Percentiles rank a stretch among this genome's conserved stretches.
phyloP scores from a whole-genome alignment of 2,888 invertebrate species.

The Caenorhabditis imperialis region DNA sequence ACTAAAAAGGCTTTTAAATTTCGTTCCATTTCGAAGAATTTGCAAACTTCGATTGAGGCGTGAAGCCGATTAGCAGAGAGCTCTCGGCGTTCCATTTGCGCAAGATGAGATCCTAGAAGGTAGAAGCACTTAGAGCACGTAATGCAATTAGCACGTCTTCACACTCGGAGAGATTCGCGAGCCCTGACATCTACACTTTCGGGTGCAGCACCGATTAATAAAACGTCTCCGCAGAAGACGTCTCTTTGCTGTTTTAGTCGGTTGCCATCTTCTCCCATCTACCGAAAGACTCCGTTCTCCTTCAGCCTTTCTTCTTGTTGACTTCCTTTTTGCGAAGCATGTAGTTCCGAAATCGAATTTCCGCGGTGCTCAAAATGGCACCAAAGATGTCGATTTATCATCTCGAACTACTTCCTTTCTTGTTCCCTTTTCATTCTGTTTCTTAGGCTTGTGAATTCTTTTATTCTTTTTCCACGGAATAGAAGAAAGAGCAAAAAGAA shows the following conservation, averaged over 20 bases:
- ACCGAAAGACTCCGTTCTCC: conserved; percentile 5
- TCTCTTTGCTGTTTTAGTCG: conserved; percentile 3
- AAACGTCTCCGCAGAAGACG: conserved; percentile 14
- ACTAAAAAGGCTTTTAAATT: too few relatives aligned
- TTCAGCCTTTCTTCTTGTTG: conserved; percentile 5
- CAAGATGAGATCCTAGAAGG: conserved; percentile 25
- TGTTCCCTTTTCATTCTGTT: conserved; percentile 36
- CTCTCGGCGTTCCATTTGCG: conserved; percentile 35
- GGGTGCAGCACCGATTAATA: conserved; percentile 33
- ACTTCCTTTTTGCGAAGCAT: conserved; percentile 16
- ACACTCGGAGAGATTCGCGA: conserved; percentile 2
- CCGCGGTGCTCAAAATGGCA: conserved; percentile 42
- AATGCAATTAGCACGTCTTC: conserved; percentile 45
- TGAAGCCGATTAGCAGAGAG: conserved; percentile 18
- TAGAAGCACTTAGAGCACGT: conserved; percentile 35
- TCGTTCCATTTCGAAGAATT: conserved; percentile 2
- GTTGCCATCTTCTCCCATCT: not conserved
- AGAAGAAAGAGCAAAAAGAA: conserved; percentile 16
- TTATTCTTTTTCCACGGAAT: too few relatives aligned
- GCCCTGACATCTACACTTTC: conserved; percentile 40
- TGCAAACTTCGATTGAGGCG: conserved; percentile 9
- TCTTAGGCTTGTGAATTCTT: conserved; percentile 17
- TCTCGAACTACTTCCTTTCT: conserved; percentile 38
- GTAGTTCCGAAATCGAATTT: conserved; percentile 52
- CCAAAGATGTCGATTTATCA: conserved; percentile 51